These are phyloP conservation scores for Margarornis squamiger DNA, from an alignment of 2,797 vertebrate genomes.

Conservation along the genomic window DNA sequence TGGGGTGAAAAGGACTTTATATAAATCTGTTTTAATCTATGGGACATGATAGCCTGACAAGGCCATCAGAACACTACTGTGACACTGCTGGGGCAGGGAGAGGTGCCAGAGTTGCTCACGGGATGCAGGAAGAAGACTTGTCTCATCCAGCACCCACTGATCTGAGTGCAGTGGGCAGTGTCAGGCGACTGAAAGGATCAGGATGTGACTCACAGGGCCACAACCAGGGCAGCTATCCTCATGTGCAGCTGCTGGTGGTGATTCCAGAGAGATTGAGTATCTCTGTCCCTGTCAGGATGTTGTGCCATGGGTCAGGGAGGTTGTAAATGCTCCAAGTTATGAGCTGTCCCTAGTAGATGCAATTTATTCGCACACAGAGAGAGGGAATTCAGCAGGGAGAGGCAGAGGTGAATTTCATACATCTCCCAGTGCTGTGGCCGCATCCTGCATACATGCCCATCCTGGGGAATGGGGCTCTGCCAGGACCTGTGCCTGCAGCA, in stretches of 20 bases:
- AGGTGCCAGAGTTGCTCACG: neutral
- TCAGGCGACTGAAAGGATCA: neutral
- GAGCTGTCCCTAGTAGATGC: neutral
- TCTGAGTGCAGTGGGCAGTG: accelerated
- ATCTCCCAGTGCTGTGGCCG: accelerated
- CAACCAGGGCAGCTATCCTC: neutral
- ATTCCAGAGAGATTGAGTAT: neutral
- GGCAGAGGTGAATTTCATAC: neutral
- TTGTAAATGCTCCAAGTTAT: neutral
- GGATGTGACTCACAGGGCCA: accelerated
- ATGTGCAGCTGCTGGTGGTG: neutral
- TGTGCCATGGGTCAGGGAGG: neutral
- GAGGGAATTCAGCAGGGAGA: neutral
- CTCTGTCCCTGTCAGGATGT: neutral
- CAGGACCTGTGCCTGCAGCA: accelerated
- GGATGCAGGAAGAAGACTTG: neutral
- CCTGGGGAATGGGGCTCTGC: neutral
- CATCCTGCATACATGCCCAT: neutral
- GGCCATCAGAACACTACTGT: neutral
- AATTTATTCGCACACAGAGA: neutral
- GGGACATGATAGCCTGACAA: conserved; percentile 49
- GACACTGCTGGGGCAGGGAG: neutral
- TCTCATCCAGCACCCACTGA: neutral
- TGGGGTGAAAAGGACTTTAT: conserved; percentile 69
- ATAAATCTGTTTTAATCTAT: conserved; percentile 63